These are phyloP conservation scores for Tamandua tetradactyla DNA, from an alignment of 2,797 vertebrate species.

Conservation along the genomic window DNA sequence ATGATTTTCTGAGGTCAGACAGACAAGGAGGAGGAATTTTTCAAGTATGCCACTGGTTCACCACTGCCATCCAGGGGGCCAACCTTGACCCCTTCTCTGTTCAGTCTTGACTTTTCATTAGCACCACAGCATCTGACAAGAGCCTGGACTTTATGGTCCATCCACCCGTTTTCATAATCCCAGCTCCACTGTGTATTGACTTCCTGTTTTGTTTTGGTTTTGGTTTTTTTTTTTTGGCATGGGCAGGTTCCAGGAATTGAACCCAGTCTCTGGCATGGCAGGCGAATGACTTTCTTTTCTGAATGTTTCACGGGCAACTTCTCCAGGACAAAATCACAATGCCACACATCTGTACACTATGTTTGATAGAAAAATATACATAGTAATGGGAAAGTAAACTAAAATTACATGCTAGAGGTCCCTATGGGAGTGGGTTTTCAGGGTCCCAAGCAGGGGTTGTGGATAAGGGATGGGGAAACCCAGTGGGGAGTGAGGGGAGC, in stretches of 20 bases:
- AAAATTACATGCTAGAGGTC: neutral
- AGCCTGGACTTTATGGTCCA: neutral
- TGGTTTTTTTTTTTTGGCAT: too few relatives aligned
- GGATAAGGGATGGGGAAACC: too few relatives aligned
- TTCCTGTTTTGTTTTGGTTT: too few relatives aligned
- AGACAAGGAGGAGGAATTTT: neutral
- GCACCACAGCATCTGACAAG: neutral
- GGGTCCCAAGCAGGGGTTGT: neutral
- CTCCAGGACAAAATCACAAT: too few relatives aligned
- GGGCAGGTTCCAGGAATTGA: too few relatives aligned
- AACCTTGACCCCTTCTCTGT: neutral
- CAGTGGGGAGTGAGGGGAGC: neutral
- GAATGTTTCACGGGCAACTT: neutral
- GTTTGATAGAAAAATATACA: neutral
- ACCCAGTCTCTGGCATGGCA: too few relatives aligned
- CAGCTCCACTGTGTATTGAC: too few relatives aligned
- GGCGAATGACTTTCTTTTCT: neutral
- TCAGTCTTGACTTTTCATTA: neutral
- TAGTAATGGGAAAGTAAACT: neutral
- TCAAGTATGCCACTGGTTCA: neutral
- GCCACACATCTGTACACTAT: too few relatives aligned
- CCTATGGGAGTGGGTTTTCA: neutral
- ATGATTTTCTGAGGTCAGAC: too few relatives aligned
- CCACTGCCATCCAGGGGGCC: neutral
- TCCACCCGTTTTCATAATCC: too few relatives aligned